These are phyloP conservation scores for Cerceris ruficornis DNA, from an alignment of 2,888 invertebrate genomes.

Conservation along the genomic window DNA sequence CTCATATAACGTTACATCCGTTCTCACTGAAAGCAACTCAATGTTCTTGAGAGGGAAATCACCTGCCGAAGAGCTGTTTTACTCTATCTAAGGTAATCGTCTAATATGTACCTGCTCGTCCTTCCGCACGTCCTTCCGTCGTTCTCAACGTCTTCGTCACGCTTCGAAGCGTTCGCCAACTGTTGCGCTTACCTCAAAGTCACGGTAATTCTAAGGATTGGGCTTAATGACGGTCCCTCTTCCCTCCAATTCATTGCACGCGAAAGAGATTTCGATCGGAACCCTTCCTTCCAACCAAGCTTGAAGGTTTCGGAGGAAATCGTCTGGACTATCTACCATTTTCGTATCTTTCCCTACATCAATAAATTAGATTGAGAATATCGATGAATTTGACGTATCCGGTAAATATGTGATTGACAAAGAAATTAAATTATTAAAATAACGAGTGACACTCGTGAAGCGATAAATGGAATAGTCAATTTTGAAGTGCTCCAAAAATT, in stretches of 20 bases:
- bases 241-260: conserved; percentile 24
- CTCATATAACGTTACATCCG: conserved; percentile 22
- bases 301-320: conserved; percentile 15
- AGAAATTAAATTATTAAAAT: too few relatives aligned
- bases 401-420: too few relatives aligned
- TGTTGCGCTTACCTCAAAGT: conserved; percentile 69
- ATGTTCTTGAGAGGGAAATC: conserved; percentile 38
- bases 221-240: conserved; percentile 40
- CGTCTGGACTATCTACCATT: neutral
- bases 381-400: too few relatives aligned
- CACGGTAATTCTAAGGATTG: conserved; percentile 40
- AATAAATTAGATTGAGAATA: too few relatives aligned
- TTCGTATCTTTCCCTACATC: too few relatives aligned
- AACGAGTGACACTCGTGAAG: too few relatives aligned
- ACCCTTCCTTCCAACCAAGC: neutral
- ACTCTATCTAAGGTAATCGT: conserved; percentile 56
- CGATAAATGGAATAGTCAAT: too few relatives aligned
- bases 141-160: conserved; percentile 72
- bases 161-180: conserved; percentile 71
- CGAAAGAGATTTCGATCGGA: conserved; percentile 27
- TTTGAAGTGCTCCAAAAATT: too few relatives aligned
- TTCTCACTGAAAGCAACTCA: conserved; percentile 21
- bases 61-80: conserved; percentile 40
- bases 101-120: conserved; percentile 62
- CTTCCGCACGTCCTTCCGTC: conserved; percentile 67